Evolutionary conservation across 2,113 vertebrate species (phyloP).

Genomic region (Vanacampus margaritifer): DNA sequence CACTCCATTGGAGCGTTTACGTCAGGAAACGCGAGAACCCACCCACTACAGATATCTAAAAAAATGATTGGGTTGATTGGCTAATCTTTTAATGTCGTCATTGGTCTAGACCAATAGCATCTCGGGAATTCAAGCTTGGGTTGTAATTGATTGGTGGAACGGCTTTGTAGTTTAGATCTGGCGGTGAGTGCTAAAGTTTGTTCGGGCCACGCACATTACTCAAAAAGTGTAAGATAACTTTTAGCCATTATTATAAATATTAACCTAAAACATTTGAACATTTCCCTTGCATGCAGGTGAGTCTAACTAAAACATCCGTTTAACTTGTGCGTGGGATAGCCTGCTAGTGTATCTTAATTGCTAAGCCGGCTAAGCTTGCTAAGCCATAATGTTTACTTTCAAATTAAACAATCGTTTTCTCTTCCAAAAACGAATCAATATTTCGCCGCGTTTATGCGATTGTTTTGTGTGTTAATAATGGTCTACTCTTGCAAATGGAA

Average conservation of each 20-base stretch:
- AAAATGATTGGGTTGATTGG: slow-evolving; percentile 1
- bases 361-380: slow-evolving; percentile 11
- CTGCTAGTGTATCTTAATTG: background rate
- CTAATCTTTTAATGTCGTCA: slow-evolving; percentile 9
- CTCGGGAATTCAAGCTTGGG: slow-evolving; percentile 6
- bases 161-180: background rate
- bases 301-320: slow-evolving; percentile 1
- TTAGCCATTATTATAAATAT: background rate
- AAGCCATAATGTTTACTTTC: background rate
- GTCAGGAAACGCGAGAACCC: background rate
- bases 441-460: background rate
- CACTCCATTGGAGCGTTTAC: background rate
- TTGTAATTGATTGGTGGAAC: slow-evolving; percentile 53
- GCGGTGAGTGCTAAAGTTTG: slow-evolving; percentile 21
- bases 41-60: slow-evolving; percentile 4
- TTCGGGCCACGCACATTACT: background rate
- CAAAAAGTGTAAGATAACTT: background rate
- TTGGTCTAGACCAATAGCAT: slow-evolving; percentile 31
- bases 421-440: background rate
- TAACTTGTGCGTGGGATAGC: background rate
- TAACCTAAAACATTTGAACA: slow-evolving; percentile 15
- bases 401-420: background rate
- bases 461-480: background rate
- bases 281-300: slow-evolving; percentile 25
- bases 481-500: background rate